Base-by-base conservation (phyloP, 92 coral and sea anemone species). In the Palythoa grandiflora region DNA sequence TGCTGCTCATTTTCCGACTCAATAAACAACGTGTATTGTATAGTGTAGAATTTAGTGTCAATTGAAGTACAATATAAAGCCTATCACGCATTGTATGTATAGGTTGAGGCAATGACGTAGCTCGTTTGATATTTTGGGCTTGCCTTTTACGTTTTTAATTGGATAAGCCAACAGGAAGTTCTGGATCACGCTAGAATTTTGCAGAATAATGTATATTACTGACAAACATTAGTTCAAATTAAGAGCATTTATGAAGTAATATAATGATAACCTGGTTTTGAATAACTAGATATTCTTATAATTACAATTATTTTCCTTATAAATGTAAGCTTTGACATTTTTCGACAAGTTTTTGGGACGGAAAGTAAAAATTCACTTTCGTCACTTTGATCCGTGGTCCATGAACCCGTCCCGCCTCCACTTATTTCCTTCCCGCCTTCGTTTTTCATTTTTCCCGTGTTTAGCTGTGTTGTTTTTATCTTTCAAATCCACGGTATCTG, bases 1-100 rank as follows among this genome's bases (percentile, higher is more conserved):
- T 60, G 66, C 74, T 44, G 75, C 86, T 81, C 75, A 81, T 81
- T 81, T 81, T 81, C 71, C 86, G 86, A 81, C 50, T 17, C 40
- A 81, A 21, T 81, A 21, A 19, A 37, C 86, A 81, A 19, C 6
- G 5, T 65, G 48, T 53, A 81, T 81, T 81, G 86, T 66, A 17
- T 39, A 36, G 53, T 14, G 70, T 75, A n/a, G 28, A 28, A 28
- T 53, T 52, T 19, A 15, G n/a, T 77, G 19, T 47, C 59, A 81
- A 47, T 65, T 4, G 1, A 21, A 21, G 61, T 66, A 12, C 86
- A 81, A 81, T 81, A 81, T 81, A 20, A 15, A 7, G 40, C n/a
- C 5, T 12, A 81, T 81, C 86, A 81, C 86, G 75, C 75, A 81
- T 48, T 66, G 59, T 44, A 66, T 66, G 59, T 44, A 66, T 20